Conservation (phyloP, 2,113 vertebrate species). For the Calidris pygmaea region DNA sequence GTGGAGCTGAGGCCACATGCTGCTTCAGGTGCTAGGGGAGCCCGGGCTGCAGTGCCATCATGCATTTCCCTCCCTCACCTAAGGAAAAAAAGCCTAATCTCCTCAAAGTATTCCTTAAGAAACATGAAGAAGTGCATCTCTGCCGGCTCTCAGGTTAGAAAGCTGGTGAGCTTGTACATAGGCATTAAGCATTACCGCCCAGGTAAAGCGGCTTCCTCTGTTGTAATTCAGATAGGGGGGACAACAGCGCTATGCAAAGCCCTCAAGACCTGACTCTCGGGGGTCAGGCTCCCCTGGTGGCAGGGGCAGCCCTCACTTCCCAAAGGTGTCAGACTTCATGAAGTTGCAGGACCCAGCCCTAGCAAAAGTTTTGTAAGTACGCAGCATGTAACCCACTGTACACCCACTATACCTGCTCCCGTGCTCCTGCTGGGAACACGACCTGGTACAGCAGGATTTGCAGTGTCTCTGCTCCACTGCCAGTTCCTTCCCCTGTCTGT, state of each 20-base stretch:
- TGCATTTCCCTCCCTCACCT: not conserved
- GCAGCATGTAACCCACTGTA: fast-evolving
- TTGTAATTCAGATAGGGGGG: not conserved
- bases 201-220: not conserved
- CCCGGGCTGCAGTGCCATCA: not conserved
- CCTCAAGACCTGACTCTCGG: not conserved
- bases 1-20: not conserved
- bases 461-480: not conserved
- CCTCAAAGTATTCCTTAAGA: not conserved
- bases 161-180: not conserved
- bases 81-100: not conserved
- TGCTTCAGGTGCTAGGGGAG: not conserved
- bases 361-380: not conserved
- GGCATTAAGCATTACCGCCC: not conserved
- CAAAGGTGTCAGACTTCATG: not conserved
- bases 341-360: not conserved
- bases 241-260: fast-evolving
- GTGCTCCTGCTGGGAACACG: not conserved
- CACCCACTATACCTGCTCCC: no score
- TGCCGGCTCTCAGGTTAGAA: not conserved
- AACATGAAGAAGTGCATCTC: not conserved
- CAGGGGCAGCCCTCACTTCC: not conserved
- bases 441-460: not conserved
- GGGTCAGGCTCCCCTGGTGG: not conserved
- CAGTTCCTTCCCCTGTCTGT: no score